A percentile compares a stretch with the other conserved stretches of the same genome.
Evolutionary conservation across 2,797 vertebrate genomes (phyloP).

Genomic region (Gallinago nigripennis): DNA sequence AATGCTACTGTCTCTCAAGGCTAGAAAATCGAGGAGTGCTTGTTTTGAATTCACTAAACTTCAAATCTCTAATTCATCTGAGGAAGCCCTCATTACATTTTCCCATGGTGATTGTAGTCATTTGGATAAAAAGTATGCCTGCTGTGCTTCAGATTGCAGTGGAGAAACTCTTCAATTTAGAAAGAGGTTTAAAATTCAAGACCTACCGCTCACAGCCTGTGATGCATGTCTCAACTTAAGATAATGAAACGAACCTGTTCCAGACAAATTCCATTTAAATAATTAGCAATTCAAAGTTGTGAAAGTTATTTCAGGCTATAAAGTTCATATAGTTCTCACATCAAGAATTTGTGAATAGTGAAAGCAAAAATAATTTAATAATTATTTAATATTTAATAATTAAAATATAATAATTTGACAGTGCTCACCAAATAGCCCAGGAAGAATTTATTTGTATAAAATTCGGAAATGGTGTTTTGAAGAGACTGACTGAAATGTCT

Average conservation of each 20-base stretch:
- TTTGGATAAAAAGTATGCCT: neutral
- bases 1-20: neutral
- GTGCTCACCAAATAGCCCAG: neutral
- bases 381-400: neutral
- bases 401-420: neutral
- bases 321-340: neutral
- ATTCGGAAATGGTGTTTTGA: neutral
- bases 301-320: neutral
- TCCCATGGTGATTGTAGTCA: neutral
- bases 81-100: slow-evolving; percentile 19
- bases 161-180: neutral
- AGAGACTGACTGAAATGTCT: neutral
- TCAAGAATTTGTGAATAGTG: neutral
- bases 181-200: neutral
- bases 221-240: neutral
- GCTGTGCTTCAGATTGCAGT: neutral
- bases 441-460: neutral
- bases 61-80: neutral
- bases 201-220: neutral
- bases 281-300: slow-evolving; percentile 2
- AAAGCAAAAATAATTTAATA: neutral
- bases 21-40: neutral
- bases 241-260: neutral
- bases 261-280: neutral
- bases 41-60: neutral